A percentile compares a stretch with the other conserved stretches of the same genome.
phyloP scores from a whole-genome alignment of 1,140 invertebrate species.

The Dinoponera quadriceps region DNA sequence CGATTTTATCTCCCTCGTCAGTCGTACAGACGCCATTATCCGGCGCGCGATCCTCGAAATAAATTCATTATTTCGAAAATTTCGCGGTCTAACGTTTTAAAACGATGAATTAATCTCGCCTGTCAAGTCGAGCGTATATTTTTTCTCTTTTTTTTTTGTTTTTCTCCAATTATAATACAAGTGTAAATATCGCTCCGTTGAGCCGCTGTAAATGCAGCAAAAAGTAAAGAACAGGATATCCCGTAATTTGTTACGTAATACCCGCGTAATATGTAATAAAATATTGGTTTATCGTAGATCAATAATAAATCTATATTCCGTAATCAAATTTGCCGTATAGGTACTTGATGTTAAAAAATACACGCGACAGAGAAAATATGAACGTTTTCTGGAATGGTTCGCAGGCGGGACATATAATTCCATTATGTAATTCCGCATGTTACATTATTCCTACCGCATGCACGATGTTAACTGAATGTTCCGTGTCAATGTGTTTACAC shows the following conservation, averaged over 20 bases:
- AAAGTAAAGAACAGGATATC: constrained; percentile 1
- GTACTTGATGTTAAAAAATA: constrained; percentile 28
- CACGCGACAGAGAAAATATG: constrained; percentile 43
- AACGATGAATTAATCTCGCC: background rate
- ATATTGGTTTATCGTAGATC: constrained; percentile 12
- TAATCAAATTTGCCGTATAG: constrained; percentile 16
- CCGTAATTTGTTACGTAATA: background rate
- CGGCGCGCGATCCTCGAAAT: background rate
- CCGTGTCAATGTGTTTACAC: constrained; percentile 59
- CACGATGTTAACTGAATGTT: constrained; percentile 58
- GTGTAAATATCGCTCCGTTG: background rate
- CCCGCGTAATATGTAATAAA: constrained; percentile 20
- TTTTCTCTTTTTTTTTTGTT: background rate
- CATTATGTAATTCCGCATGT: constrained; percentile 61
- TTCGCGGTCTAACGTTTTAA: background rate
- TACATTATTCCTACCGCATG: constrained; percentile 61
- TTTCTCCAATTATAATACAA: no score
- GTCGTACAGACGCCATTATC: background rate
- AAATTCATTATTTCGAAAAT: background rate
- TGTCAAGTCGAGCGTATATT: background rate
- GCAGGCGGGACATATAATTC: constrained; percentile 53
- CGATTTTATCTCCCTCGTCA: constrained; percentile 8
- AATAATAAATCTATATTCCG: constrained; percentile 21
- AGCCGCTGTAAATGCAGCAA: background rate
- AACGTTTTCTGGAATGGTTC: constrained; percentile 32